Conservation (phyloP, 2,113 vertebrate genomes). For the Gymnogyps californianus region DNA sequence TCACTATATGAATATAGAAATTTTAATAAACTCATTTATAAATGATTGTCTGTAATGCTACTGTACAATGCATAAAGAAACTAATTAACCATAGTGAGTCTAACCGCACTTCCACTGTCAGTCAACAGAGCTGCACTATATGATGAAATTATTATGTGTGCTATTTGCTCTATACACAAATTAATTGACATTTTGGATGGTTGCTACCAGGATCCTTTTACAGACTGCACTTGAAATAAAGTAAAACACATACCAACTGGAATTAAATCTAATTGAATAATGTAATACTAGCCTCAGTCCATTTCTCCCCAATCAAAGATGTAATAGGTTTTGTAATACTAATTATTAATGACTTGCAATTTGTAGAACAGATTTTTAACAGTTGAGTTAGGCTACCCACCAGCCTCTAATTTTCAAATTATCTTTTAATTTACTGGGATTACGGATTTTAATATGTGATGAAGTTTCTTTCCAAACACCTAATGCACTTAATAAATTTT, state of each 20-base stretch:
- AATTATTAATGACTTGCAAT: constrained; percentile 45
- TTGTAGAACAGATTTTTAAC: constrained; percentile 39
- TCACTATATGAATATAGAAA: neutral
- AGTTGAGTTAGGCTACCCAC: constrained; percentile 2
- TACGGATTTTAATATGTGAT: neutral
- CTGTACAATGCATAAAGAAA: constrained; percentile 21
- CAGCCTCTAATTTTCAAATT: constrained; percentile 18
- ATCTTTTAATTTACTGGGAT: constrained; percentile 30
- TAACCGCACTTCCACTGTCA: constrained; percentile 44
- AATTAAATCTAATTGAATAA: constrained; percentile 39
- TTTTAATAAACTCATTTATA: constrained; percentile 27
- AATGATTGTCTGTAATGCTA: neutral
- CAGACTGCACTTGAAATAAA: constrained; percentile 39
- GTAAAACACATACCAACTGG: constrained; percentile 35
- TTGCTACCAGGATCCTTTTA: constrained; percentile 43
- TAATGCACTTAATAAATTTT: neutral
- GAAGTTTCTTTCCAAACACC: neutral
- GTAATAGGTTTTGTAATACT: constrained; percentile 33
- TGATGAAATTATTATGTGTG: constrained; percentile 46
- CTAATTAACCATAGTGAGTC: constrained; percentile 45
- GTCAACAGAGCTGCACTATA: constrained; percentile 33
- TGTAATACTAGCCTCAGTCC: constrained; percentile 35
- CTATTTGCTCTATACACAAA: constrained; percentile 60
- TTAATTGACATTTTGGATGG: constrained; percentile 60
- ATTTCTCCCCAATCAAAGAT: constrained; percentile 38